These are phyloP conservation scores for Etheostoma nigrum DNA, from an alignment of 2,797 vertebrate species.

Conservation along the genomic window DNA sequence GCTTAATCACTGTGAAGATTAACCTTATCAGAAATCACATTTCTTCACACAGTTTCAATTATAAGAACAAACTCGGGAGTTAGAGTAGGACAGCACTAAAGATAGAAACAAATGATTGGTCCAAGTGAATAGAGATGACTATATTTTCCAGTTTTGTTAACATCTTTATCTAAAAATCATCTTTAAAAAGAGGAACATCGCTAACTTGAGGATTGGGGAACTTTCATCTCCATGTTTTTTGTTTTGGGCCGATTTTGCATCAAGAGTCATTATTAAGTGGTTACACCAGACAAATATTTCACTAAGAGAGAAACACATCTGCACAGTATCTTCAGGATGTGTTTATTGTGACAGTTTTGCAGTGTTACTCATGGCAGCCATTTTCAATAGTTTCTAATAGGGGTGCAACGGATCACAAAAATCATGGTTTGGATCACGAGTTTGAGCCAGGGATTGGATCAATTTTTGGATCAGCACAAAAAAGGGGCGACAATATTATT, in stretches of 20 bases:
- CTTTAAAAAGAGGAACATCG: conserved; percentile 20
- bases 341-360: conserved; percentile 20
- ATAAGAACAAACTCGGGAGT: conserved; percentile 47
- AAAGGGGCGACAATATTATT: no score
- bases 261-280: conserved; percentile 11
- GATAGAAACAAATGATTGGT: conserved; percentile 51
- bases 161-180: conserved; percentile 58
- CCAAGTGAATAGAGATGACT: conserved; percentile 42
- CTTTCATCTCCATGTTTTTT: conserved; percentile 33
- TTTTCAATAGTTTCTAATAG: background rate
- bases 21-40: conserved; percentile 72
- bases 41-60: conserved; percentile 72
- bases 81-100: conserved; percentile 4
- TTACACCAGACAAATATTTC: conserved; percentile 1
- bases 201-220: conserved; percentile 22
- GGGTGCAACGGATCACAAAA: no score
- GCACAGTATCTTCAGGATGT: background rate
- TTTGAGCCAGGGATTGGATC: no score
- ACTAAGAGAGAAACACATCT: background rate
- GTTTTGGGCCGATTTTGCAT: conserved; percentile 15
- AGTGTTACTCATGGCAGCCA: background rate
- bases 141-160: conserved; percentile 57
- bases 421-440: no score
- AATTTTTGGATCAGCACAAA: no score
- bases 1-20: conserved; percentile 74